These are phyloP conservation scores for Charaxes varanes DNA, from an alignment of 1,140 invertebrate genomes.

Conservation along the genomic window DNA sequence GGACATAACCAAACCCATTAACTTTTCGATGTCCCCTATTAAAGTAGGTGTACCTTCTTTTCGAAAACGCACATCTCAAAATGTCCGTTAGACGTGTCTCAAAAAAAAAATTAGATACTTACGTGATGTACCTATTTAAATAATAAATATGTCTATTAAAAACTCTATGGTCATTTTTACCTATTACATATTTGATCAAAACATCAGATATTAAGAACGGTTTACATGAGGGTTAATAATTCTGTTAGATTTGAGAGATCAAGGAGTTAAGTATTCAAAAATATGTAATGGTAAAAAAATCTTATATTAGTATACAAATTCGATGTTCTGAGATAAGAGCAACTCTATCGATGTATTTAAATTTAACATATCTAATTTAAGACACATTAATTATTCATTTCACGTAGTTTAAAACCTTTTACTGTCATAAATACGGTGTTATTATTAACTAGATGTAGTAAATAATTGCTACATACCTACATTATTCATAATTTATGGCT, in stretches of 20 bases:
- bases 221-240: neutral
- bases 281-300: conserved; percentile 6
- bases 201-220: neutral
- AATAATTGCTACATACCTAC: no score
- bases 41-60: no score
- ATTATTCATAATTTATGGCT: no score
- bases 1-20: conserved; percentile 10
- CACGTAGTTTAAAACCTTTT: no score
- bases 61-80: conserved; percentile 28
- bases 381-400: conserved; percentile 5
- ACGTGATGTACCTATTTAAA: neutral
- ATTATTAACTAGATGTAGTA: no score
- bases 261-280: neutral
- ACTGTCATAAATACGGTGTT: no score
- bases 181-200: no score
- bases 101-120: conserved; percentile 14
- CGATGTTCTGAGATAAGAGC: conserved; percentile 1
- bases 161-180: no score
- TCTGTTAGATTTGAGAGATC: neutral
- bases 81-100: conserved; percentile 16
- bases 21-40: neutral
- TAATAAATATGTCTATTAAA: neutral
- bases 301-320: neutral
- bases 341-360: conserved; percentile 15
- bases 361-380: conserved; percentile 26